Evolutionary conservation across 64 coral and sea anemone genomes (phyloP).

Genomic region (Trachythela sp.): DNA sequence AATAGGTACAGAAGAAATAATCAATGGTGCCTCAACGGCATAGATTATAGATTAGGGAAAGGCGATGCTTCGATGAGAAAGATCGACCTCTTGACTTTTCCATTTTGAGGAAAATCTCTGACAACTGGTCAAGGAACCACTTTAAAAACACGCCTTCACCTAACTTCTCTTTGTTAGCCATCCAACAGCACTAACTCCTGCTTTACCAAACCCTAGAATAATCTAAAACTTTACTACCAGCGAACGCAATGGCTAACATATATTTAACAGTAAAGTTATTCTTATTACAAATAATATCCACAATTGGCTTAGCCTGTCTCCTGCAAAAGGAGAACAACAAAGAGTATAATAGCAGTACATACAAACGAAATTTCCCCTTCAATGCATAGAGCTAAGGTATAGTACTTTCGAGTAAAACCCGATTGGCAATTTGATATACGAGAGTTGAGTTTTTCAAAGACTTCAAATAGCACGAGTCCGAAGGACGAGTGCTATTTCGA

Average conservation of each 20-base stretch:
- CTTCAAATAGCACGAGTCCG: too few species aligned
- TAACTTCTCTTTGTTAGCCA: background rate
- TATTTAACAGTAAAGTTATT: background rate
- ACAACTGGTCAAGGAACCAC: background rate
- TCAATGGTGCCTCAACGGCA: background rate
- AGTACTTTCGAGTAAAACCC: too few species aligned
- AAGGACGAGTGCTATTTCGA: too few species aligned
- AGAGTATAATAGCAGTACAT: background rate
- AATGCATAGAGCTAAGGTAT: too few species aligned
- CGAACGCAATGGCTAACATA: background rate
- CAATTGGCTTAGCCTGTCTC: background rate
- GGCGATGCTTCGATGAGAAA: background rate
- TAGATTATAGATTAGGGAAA: background rate
- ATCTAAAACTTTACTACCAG: background rate
- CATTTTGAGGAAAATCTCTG: background rate
- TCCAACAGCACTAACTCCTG: background rate
- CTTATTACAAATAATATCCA: background rate
- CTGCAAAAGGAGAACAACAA: background rate
- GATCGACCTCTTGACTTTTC: background rate
- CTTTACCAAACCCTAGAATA: background rate
- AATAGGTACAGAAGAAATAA: background rate
- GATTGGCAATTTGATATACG: too few species aligned
- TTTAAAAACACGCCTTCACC: background rate
- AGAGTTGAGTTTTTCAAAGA: too few species aligned
- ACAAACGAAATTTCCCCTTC: background rate